These are phyloP conservation scores for Dicyrtoma fusca DNA, from an alignment of 2,888 invertebrate species.

Conservation along the genomic window DNA sequence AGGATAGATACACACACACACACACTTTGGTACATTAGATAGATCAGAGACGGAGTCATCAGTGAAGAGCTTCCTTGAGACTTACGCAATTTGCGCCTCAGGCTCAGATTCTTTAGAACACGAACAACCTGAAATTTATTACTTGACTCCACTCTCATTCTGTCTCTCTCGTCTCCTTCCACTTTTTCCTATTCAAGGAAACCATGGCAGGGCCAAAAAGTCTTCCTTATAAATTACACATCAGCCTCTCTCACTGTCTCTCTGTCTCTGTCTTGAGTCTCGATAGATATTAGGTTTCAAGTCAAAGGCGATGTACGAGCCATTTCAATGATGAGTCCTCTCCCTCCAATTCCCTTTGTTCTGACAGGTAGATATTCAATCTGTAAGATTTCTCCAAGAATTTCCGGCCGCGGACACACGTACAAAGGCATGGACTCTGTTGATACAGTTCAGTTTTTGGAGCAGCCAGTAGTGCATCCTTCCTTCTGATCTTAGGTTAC, in stretches of 20 bases:
- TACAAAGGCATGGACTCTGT: no score
- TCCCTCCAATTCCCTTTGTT: not conserved
- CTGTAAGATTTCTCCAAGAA: no score
- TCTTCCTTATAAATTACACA: not conserved
- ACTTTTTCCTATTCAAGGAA: slow-evolving; percentile 2
- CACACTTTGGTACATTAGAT: not conserved
- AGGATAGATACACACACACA: not conserved
- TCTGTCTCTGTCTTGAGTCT: not conserved
- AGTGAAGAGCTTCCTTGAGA: not conserved
- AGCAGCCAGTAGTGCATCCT: no score
- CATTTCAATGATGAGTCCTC: not conserved
- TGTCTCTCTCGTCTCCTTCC: slow-evolving; percentile 28
- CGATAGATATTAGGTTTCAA: not conserved
- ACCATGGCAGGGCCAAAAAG: not conserved
- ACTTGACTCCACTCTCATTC: slow-evolving; percentile 28
- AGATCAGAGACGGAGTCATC: slow-evolving; percentile 9
- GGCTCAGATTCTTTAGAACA: slow-evolving; percentile 36
- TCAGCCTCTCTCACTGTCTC: not conserved
- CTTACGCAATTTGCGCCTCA: slow-evolving; percentile 18
- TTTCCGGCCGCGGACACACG: not conserved
- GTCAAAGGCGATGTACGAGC: not conserved
- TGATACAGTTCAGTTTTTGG: no score
- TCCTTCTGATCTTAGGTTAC: no score
- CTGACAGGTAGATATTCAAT: no score
- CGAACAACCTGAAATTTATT: slow-evolving; percentile 44